Percentiles rank a stretch among this genome's conserved stretches.
Evolutionary conservation across 2,113 vertebrate genomes (phyloP).

Genomic region (Irena cyanogastra): DNA sequence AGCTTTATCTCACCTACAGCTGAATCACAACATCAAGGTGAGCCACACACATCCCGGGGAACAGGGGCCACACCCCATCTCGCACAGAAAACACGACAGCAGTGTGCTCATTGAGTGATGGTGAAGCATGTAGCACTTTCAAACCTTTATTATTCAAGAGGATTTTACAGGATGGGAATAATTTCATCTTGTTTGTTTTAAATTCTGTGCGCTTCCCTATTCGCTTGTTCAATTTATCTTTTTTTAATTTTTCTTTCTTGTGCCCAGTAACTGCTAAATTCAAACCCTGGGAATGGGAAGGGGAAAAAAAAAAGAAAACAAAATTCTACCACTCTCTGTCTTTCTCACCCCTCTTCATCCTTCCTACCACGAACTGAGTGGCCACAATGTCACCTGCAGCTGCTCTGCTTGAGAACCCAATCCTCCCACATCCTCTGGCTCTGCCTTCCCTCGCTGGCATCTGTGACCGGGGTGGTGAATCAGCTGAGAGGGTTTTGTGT

Average conservation of each 20-base stretch:
- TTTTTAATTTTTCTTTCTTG: not conserved
- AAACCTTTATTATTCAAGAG: conserved; percentile 63
- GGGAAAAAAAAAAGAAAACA: rapidly evolving
- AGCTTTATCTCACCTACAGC: not conserved
- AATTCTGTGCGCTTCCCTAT: not conserved
- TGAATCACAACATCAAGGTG: not conserved
- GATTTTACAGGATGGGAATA: not conserved
- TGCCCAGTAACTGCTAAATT: conserved; percentile 55
- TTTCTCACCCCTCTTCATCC: not conserved
- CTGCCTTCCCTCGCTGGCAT: conserved; percentile 31
- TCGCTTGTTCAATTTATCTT: not conserved
- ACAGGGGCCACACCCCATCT: not conserved
- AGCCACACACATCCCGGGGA: not conserved
- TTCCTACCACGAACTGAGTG: not conserved
- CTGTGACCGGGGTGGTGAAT: not conserved
- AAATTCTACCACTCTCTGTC: not conserved
- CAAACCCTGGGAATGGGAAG: conserved; percentile 47
- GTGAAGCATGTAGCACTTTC: conserved; percentile 66
- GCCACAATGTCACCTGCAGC: not conserved
- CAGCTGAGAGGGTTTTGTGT: not conserved
- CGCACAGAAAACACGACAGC: conserved; percentile 62
- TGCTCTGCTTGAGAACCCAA: not conserved
- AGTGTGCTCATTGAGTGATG: conserved; percentile 24
- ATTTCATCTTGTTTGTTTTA: not conserved
- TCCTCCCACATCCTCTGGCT: conserved; percentile 1